Base-by-base conservation (phyloP, 2,113 vertebrate species). In the Acrocephalus kingi region DNA sequence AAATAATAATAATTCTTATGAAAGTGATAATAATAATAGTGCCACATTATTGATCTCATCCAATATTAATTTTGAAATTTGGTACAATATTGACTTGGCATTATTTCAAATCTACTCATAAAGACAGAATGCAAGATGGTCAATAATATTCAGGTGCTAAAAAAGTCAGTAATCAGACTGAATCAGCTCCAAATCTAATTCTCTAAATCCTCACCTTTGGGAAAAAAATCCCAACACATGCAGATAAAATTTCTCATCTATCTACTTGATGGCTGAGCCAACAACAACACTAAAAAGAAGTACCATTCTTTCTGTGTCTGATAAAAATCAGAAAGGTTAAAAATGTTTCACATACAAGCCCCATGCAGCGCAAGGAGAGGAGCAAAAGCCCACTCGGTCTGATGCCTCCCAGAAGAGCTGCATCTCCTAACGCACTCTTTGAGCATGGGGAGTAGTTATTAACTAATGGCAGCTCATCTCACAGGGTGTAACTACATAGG, bases 391-490 rank as follows among this genome's bases (percentile, higher is more conserved):
- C n/a, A 6, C 6, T 24, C 25, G 61, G 10, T 79, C 59, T 69
- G 55, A 64, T 14, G 30, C 30, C 46, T 83, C 43, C 46, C 30
- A 73, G 15, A 83, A 74, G 15, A 77, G 55, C 27, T 35, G 13
- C 76, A 54, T 58, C 41, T 91, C 45, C 31, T n/a, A 31, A 28
- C 1, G 3, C 28, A 28, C 11, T 9, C 48, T 66, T 33, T 16
- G 55, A 69, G 67, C 82, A 83, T 9, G 55, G 41, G 55, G 91
- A 90, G 33, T 78, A 84, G 48, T 74, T 80, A 56, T 64, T 96
- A 92, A 48, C 39, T 84, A 46, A 75, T 52, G 45, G 75, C 4
- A 88, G 61, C 48, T 93, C 76, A 48, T 86, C 61, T 90, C 69
- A 35, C 8, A 51, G 91, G 88, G 86, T 84, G 95, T 86, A 92